A percentile compares a stretch with the other conserved stretches of the same genome.
Conservation (phyloP, 1,140 invertebrate genomes). For the Drosophila hydei region DNA sequence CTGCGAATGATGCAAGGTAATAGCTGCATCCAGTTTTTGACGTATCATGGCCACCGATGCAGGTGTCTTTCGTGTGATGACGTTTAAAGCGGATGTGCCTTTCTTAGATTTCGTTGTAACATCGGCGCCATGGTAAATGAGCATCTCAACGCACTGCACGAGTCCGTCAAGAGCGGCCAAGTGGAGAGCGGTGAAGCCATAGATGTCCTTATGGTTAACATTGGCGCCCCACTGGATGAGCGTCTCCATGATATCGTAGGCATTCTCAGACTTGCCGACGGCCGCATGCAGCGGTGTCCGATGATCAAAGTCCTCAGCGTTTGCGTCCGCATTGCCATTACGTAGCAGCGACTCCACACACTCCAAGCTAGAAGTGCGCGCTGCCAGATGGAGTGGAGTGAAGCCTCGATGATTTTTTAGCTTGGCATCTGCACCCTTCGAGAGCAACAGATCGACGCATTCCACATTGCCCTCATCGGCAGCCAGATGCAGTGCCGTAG, state of each 20-base stretch:
- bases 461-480: conserved; percentile 91
- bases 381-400: conserved; percentile 91
- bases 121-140: conserved; percentile 93
- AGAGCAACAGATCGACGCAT: conserved; percentile 89
- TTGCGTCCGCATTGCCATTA: conserved; percentile 89
- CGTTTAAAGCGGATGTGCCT: conserved; percentile 91
- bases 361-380: conserved; percentile 90
- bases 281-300: conserved; percentile 91
- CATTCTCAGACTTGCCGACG: conserved; percentile 89
- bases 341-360: conserved; percentile 90
- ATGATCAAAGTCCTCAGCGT: conserved; percentile 90
- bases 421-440: conserved; percentile 89
- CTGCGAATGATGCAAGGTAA: conserved; percentile 90
- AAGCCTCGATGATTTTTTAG: conserved; percentile 90
- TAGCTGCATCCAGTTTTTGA: conserved; percentile 90
- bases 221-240: conserved; percentile 91
- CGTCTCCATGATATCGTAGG: conserved; percentile 90
- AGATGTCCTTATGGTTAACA: conserved; percentile 93
- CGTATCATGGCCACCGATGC: conserved; percentile 91
- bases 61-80: conserved; percentile 92
- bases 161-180: conserved; percentile 93
- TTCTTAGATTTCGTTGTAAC: conserved; percentile 93
- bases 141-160: conserved; percentile 91
- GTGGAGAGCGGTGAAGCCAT: conserved; percentile 95
- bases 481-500: conserved; percentile 91